Percentiles rank a stretch among this genome's conserved stretches.
phyloP scores from a whole-genome alignment of 2,113 vertebrate genomes.

The Gnathonemus longibarbis region DNA sequence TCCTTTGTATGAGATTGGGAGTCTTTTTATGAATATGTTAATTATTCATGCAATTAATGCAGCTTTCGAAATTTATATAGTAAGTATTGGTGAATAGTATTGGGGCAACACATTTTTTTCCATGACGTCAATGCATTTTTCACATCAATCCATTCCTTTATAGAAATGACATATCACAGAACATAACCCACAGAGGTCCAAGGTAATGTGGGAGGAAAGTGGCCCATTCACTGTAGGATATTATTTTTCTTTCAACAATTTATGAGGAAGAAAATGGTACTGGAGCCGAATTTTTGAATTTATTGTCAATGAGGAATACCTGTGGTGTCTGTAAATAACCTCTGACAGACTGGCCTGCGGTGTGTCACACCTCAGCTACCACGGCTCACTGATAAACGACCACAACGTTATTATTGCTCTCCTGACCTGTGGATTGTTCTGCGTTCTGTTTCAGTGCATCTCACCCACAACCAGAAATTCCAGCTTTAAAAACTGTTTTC shows the following conservation, averaged over 20 bases:
- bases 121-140: no score
- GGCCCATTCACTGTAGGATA: not conserved
- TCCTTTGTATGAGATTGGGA: not conserved
- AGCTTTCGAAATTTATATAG: not conserved
- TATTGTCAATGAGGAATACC: not conserved
- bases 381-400: not conserved
- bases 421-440: not conserved
- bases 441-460: not conserved
- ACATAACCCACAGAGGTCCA: not conserved
- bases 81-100: not conserved
- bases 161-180: not conserved
- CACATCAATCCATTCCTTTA: not conserved
- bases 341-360: not conserved
- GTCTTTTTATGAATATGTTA: not conserved
- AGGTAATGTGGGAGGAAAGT: not conserved
- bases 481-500: not conserved
- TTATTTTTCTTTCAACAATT: not conserved
- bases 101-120: no score
- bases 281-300: not conserved
- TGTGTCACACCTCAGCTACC: not conserved
- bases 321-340: not conserved
- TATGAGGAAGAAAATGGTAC: not conserved
- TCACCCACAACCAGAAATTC: not conserved
- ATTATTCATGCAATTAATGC: not conserved
- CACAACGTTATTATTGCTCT: not conserved